A percentile compares a stretch with the other conserved stretches of the same genome.
Conservation (phyloP, 1,140 invertebrate species). For the Alviniconcha marisindica region DNA sequence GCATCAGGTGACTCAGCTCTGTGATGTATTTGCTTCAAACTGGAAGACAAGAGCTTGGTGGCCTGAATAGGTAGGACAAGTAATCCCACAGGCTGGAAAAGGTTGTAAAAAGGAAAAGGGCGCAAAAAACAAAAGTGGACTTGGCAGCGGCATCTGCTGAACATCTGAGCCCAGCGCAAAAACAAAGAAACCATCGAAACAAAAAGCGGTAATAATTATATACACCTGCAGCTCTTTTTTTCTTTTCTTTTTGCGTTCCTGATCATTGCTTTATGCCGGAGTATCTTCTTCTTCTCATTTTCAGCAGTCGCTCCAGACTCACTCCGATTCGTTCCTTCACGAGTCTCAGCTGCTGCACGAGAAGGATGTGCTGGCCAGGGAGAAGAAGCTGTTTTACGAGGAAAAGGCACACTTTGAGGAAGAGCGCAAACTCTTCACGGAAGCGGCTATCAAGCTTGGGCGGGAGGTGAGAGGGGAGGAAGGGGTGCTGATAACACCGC, state of each 20-base stretch:
- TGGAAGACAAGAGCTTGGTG: too few relatives aligned
- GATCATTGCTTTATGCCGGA: neutral
- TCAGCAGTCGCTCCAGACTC: constrained; percentile 64
- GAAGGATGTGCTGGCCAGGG: constrained; percentile 62
- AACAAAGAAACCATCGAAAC: too few relatives aligned
- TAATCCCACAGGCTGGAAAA: too few relatives aligned
- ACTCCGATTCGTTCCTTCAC: constrained; percentile 61
- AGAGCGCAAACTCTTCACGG: constrained; percentile 64
- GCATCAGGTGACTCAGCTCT: too few relatives aligned
- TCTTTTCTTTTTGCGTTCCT: neutral
- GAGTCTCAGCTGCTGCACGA: constrained; percentile 66
- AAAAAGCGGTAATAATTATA: too few relatives aligned
- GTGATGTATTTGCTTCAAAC: too few relatives aligned
- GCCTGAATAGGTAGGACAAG: too few relatives aligned
- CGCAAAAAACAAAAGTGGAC: too few relatives aligned
- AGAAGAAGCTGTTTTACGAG: constrained; percentile 65
- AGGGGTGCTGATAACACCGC: constrained; percentile 22
- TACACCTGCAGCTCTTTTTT: too few relatives aligned
- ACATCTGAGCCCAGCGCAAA: too few relatives aligned
- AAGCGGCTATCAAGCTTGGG: constrained; percentile 63
- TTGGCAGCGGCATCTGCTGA: too few relatives aligned
- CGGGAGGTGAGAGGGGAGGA: constrained; percentile 55
- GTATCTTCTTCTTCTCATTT: neutral
- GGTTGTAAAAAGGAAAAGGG: too few relatives aligned
- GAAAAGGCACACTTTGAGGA: constrained; percentile 71